Evolutionary conservation across 2,113 vertebrate species (phyloP).

Genomic region (Nicator chloris): DNA sequence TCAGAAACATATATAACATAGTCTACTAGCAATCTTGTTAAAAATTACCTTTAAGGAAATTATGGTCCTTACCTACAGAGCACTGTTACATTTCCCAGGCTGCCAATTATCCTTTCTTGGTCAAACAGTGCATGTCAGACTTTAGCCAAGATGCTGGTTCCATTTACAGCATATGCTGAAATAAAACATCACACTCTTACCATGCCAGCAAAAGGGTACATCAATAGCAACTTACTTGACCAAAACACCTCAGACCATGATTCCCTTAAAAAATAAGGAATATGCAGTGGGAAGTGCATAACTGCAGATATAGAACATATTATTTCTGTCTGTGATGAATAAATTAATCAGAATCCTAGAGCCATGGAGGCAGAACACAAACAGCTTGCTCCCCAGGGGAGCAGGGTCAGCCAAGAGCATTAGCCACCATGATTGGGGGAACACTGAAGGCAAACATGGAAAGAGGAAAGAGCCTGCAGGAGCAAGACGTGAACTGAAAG

Average conservation of each 20-base stretch:
- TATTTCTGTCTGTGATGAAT: not conserved
- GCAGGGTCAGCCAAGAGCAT: not conserved
- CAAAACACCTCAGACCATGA: not conserved
- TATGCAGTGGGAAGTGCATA: not conserved
- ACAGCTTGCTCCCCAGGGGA: not conserved
- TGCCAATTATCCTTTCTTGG: not conserved
- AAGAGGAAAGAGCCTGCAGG: not conserved
- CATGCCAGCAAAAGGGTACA: not conserved
- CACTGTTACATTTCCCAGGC: not conserved
- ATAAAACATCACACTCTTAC: not conserved
- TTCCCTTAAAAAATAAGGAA: not conserved
- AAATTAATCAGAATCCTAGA: not conserved
- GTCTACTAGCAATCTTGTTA: not conserved
- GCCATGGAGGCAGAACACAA: not conserved
- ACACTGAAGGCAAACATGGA: not conserved
- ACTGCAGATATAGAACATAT: not conserved
- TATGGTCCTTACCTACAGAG: not conserved
- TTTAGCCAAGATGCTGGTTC: not conserved
- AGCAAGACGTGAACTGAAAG: not conserved
- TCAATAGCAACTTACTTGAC: not conserved
- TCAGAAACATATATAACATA: not conserved
- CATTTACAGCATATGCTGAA: not conserved
- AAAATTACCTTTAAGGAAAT: not conserved
- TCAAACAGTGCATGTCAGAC: not conserved
- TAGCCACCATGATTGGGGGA: fast-evolving